These are phyloP conservation scores for Tridacna crocea DNA, from an alignment of 2,888 invertebrate genomes.

Conservation along the genomic window DNA sequence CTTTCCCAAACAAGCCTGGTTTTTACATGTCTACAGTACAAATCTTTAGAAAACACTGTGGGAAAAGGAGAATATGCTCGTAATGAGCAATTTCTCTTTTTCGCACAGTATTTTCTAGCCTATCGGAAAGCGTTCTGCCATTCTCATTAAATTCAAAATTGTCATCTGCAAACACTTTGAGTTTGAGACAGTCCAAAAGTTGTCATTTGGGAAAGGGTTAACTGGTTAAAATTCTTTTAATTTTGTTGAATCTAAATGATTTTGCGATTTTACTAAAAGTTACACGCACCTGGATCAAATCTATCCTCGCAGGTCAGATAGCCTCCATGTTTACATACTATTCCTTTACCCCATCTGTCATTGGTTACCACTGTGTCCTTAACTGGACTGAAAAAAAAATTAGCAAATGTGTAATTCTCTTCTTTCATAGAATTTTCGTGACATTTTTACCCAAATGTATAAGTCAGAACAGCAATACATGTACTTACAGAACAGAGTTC, in stretches of 20 bases:
- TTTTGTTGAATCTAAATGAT: neutral
- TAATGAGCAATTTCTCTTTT: neutral
- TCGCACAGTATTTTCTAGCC: neutral
- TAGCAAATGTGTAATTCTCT: neutral
- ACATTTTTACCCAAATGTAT: no score
- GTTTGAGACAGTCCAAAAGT: no score
- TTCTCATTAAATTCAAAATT: no score
- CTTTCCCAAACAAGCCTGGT: no score
- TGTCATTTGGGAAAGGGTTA: neutral
- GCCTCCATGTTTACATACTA: slow-evolving; percentile 94
- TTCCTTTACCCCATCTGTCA: slow-evolving; percentile 95
- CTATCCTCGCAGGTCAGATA: slow-evolving; percentile 94
- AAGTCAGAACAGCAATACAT: no score
- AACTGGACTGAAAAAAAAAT: slow-evolving; percentile 85
- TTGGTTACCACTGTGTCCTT: slow-evolving; percentile 94
- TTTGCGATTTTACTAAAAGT: no score
- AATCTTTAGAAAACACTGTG: neutral
- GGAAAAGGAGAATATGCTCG: neutral
- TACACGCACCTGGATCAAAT: slow-evolving; percentile 89
- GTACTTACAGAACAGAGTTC: no score
- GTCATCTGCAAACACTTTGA: no score
- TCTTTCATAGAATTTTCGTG: no score
- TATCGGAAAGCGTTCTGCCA: no score
- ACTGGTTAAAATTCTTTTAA: neutral
- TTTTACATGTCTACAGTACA: no score